Evolutionary conservation across 2,797 vertebrate species (phyloP), one percentile per base, ranked within the genome.

Genomic region (Podargus strigoides): DNA sequence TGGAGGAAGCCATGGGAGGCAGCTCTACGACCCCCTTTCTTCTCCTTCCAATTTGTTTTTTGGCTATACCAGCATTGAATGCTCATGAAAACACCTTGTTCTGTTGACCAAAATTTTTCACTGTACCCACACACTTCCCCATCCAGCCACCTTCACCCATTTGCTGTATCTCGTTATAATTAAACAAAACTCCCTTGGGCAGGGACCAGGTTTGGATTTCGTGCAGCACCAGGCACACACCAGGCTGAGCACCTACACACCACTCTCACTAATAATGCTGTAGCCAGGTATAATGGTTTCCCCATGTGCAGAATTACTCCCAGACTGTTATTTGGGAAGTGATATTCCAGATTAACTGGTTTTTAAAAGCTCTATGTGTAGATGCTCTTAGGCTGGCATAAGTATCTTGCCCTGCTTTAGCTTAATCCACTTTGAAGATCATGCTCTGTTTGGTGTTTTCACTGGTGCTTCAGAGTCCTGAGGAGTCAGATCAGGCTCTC

Each of bases 401-500:
- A 95, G 92, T 52, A 86, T 90, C 86, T 89, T 87, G 90, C 50
- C 80, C 84, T 63, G 80, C 93, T 95, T 96, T 92, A 94, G 88
- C 77, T 77, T 96, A 95, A 96, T 96, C 96, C 93, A 93, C 96
- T 96, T 94, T 85, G 88, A 85, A 95, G 93, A 88, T 94, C 86
- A 93, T 26, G 90, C 70, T 90, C 73, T 67, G 77, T 24, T 74
- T 85, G 67, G 88, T 85, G 85, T 92, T 95, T 95, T 95, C 93
- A 70, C 84, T 91, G 81, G 63, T 90, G 86, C 90, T 94, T 93
- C 89, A 86, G 62, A 60, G 76, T 27, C 39, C 62, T 5, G 58
- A 94, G 88, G 80, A 89, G 94, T 30, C 77, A 63, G 84, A 74
- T 87, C 47, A 70, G 75, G 80, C 93, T 96, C 87, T 64, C 9